phyloP scores from a whole-genome alignment of 2,888 invertebrate genomes.

The Hofmannophila pseudospretella region DNA sequence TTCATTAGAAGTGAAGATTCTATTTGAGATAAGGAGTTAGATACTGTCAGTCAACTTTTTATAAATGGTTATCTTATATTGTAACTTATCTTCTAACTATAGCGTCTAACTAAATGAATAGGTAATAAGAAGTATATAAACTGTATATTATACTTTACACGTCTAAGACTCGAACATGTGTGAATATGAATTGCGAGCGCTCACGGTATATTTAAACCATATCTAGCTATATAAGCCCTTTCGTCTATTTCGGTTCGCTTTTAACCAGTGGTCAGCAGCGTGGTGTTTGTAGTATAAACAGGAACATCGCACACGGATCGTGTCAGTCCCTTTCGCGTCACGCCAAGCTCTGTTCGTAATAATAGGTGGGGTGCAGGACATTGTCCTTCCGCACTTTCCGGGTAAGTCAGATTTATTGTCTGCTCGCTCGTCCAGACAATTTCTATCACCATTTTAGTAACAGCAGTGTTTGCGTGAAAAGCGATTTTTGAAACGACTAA shows the following conservation, averaged over 20 bases:
- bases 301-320: slow-evolving; percentile 31
- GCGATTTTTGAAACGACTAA: not conserved
- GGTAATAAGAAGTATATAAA: too few relatives aligned
- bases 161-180: slow-evolving; percentile 6
- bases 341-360: slow-evolving; percentile 36
- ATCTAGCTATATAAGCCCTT: not conserved
- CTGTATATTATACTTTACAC: not conserved
- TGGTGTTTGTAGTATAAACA: slow-evolving; percentile 38
- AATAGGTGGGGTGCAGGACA: slow-evolving; percentile 53
- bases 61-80: too few relatives aligned
- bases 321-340: slow-evolving; percentile 46
- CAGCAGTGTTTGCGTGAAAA: not conserved
- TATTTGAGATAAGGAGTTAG: too few relatives aligned
- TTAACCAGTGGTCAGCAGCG: slow-evolving; percentile 40
- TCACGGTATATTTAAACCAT: too few relatives aligned
- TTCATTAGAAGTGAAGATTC: too few relatives aligned
- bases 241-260: slow-evolving; percentile 36
- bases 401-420: slow-evolving; percentile 13
- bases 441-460: not conserved
- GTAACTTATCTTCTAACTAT: too few relatives aligned
- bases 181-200: not conserved
- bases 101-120: too few relatives aligned
- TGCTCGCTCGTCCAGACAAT: slow-evolving; percentile 6
- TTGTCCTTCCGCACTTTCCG: slow-evolving; percentile 52
- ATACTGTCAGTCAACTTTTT: too few relatives aligned